A percentile compares a stretch with the other conserved stretches of the same genome.
phyloP scores from a whole-genome alignment of 2,797 vertebrate genomes.

The Pyrocephalus nanus region DNA sequence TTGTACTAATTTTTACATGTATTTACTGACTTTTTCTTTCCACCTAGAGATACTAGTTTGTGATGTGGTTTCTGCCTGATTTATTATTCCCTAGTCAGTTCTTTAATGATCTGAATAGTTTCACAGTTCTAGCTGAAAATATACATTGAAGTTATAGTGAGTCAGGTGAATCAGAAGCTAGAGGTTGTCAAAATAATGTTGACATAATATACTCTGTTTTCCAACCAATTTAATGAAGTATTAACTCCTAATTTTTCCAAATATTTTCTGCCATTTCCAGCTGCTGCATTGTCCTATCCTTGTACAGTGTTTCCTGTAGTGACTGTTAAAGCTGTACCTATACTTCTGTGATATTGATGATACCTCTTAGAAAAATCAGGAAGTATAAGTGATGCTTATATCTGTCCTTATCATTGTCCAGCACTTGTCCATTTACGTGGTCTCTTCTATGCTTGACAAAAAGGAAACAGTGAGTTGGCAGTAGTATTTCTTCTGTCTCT shows the following conservation, averaged over 20 bases:
- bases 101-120: background rate
- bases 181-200: background rate
- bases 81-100: background rate
- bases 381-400: background rate
- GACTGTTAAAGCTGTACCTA: background rate
- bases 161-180: background rate
- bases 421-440: background rate
- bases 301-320: background rate
- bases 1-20: background rate
- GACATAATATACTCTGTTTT: background rate
- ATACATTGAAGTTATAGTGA: background rate
- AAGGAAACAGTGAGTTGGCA: background rate
- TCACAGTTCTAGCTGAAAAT: background rate
- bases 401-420: background rate
- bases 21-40: background rate
- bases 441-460: fast-evolving
- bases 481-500: background rate
- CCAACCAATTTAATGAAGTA: background rate
- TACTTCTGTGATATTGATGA: background rate
- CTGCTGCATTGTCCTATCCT: background rate
- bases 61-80: background rate
- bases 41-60: background rate
- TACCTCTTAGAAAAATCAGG: background rate
- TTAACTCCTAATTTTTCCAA: background rate
- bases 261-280: background rate